Conservation (phyloP, 2,797 vertebrate species). For the Threskiornis aethiopicus region DNA sequence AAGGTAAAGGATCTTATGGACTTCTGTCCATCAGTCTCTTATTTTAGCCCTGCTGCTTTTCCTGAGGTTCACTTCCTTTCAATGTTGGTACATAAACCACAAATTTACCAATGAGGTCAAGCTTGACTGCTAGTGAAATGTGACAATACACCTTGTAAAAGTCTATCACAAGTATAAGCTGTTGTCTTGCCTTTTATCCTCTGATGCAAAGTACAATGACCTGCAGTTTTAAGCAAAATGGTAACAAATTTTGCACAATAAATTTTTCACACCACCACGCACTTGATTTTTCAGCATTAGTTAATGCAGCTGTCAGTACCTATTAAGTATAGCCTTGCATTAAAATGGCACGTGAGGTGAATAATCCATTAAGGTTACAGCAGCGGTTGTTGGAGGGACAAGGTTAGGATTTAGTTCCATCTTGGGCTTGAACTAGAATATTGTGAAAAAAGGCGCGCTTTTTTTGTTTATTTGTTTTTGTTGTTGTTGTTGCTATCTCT, state of each 20-base stretch:
- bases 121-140: background rate
- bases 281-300: background rate
- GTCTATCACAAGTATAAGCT: background rate
- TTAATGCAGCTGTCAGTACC: background rate
- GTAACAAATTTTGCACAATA: background rate
- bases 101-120: background rate
- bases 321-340: background rate
- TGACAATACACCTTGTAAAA: background rate
- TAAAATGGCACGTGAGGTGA: background rate
- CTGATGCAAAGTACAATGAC: background rate
- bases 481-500: background rate
- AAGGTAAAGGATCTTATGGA: background rate
- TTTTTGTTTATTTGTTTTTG: background rate
- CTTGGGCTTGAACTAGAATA: background rate
- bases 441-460: background rate
- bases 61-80: background rate
- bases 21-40: background rate
- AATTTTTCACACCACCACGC: background rate
- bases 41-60: background rate
- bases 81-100: background rate
- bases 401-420: background rate
- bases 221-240: background rate
- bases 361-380: background rate
- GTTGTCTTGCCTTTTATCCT: background rate
- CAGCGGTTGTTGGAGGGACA: background rate